phyloP scores from a whole-genome alignment of 1,140 invertebrate genomes.

The Augochlora pura region DNA sequence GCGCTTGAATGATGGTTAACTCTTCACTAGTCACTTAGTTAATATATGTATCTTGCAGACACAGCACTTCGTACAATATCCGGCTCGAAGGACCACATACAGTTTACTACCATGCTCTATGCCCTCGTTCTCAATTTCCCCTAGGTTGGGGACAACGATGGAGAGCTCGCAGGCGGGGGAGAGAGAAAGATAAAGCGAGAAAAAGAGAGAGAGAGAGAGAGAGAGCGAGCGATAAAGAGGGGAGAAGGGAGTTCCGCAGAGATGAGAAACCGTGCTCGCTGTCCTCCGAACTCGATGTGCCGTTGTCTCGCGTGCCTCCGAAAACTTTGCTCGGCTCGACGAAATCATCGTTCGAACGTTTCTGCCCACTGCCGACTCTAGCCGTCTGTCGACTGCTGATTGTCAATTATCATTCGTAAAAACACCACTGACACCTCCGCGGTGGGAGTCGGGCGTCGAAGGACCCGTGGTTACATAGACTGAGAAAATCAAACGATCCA shows the following conservation, averaged over 20 bases:
- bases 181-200: too few relatives aligned
- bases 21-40: too few relatives aligned
- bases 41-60: too few relatives aligned
- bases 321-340: background rate
- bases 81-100: too few relatives aligned
- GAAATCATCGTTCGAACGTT: too few relatives aligned
- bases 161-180: background rate
- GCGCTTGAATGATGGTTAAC: too few relatives aligned
- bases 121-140: background rate
- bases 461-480: background rate
- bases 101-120: background rate
- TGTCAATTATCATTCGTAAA: background rate
- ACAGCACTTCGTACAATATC: too few relatives aligned
- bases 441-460: too few relatives aligned
- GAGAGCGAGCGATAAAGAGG: background rate
- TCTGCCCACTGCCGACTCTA: background rate
- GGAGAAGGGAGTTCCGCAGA: conserved; percentile 16
- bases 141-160: background rate
- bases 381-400: too few relatives aligned
- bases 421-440: background rate
- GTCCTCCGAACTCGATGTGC: conserved; percentile 1
- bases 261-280: conserved; percentile 28
- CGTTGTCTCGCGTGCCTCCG: background rate
- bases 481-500: conserved; percentile 33
- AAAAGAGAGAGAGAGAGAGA: background rate